Conservation (phyloP, 2,888 invertebrate genomes). For the Amblyteles armatorius region DNA sequence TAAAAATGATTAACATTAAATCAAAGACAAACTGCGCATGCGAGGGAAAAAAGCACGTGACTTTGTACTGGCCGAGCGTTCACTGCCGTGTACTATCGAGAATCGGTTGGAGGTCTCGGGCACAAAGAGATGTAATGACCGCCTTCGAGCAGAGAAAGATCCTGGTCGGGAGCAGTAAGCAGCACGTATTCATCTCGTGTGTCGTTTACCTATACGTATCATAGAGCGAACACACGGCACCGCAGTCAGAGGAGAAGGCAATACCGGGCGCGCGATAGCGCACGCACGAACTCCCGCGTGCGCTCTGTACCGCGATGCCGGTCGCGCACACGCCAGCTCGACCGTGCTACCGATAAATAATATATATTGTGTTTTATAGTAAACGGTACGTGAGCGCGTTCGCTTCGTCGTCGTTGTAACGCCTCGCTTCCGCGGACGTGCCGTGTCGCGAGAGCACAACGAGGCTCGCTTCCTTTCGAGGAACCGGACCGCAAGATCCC, state of each 20-base stretch:
- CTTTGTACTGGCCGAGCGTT: constrained; percentile 19
- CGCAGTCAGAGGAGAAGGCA: neutral
- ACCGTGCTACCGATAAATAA: constrained; percentile 68
- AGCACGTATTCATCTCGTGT: constrained; percentile 62
- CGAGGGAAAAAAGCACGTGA: constrained; percentile 26
- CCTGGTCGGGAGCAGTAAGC: constrained; percentile 55
- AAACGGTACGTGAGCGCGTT: constrained; percentile 57
- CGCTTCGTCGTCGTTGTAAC: constrained; percentile 30
- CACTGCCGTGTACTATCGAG: constrained; percentile 45
- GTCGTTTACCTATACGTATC: constrained; percentile 43
- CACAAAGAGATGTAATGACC: constrained; percentile 25
- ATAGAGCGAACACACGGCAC: neutral
- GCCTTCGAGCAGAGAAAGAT: constrained; percentile 43
- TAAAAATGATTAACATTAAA: constrained; percentile 33
- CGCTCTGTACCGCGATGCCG: constrained; percentile 61
- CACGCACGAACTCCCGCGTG: constrained; percentile 65
- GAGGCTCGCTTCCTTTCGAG: constrained; percentile 17
- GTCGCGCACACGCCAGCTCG: constrained; percentile 52
- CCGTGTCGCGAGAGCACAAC: constrained; percentile 56
- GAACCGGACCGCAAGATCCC: constrained; percentile 7
- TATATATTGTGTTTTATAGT: constrained; percentile 69
- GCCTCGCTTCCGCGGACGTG: constrained; percentile 69
- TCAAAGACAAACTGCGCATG: constrained; percentile 21
- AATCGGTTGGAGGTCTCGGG: constrained; percentile 42
- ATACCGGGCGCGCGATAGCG: constrained; percentile 52